Conservation (phyloP, 1,140 invertebrate species). For the Vollenhovia emeryi region DNA sequence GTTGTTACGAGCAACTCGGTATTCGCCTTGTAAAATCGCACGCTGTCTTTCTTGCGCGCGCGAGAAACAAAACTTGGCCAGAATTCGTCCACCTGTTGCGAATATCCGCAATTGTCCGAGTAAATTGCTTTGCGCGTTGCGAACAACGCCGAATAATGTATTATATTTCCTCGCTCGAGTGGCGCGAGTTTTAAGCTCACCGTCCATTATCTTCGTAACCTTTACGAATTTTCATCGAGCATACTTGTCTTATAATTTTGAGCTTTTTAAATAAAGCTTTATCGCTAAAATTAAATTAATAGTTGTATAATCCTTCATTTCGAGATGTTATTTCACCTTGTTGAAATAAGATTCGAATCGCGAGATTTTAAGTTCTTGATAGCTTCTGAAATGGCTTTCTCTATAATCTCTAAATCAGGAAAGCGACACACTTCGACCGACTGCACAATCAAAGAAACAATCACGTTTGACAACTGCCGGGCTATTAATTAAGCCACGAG, state of each 20-base stretch:
- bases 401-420: conserved; percentile 27
- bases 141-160: neutral
- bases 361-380: neutral
- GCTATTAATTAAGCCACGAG: neutral
- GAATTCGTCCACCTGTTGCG: conserved; percentile 50
- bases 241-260: neutral
- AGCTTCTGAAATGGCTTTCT: conserved; percentile 16
- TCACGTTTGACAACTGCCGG: neutral
- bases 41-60: neutral
- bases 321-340: neutral
- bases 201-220: neutral
- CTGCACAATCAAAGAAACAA: neutral
- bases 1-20: conserved; percentile 11
- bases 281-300: neutral
- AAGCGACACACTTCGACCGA: conserved; percentile 15
- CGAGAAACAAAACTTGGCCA: conserved; percentile 3
- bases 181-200: neutral
- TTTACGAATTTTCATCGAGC: neutral
- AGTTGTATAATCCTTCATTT: neutral
- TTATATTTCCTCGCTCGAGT: neutral
- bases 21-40: conserved; percentile 27
- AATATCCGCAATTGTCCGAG: conserved; percentile 29
- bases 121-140: neutral
- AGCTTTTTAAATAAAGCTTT: too few relatives aligned
- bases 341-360: neutral